Base-by-base conservation (phyloP, 2,888 invertebrate species). In the Tipula confusa region DNA sequence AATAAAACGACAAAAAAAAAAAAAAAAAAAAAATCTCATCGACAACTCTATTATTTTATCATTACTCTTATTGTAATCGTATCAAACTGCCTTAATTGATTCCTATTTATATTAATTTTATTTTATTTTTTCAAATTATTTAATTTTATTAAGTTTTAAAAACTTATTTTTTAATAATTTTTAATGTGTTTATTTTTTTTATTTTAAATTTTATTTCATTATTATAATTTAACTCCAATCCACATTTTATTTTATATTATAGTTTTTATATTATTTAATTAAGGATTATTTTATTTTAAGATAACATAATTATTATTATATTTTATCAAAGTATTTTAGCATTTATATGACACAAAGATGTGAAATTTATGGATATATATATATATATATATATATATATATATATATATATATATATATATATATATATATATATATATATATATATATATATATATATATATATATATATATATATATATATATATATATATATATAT, bases 61-160 rank as follows among this genome's bases (percentile, higher is more conserved):
- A 48, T 48, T 18, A n/a, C n/a, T n/a, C n/a, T n/a, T 48, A 18
- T 48, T 48, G 5, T 48, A 48, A 18, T 18, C n/a, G 48, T 48
- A 48, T 48, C 48, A 48, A 48, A 48, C 48, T 48, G 48, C 48
- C 48, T 48, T 48, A 48, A 48, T 48, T 48, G 48, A 48, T 48
- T 48, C 48, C 48, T 48, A 48, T 48, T 48, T 48, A 48, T 48
- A 48, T 48, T 48, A 48, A 48, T 48, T 18, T 48, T 48, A 48
- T 48, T 48, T 48, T 48, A 48, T 48, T 48, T 48, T 48, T 48
- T 15, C 48, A 48, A 48, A 48, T 48, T 48, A 48, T 48, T 48
- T 48, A 48, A 48, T 48, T 48, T 48, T 48, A 48, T 48, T 48
- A 48, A 48, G 48, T 48, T 48, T 48, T 18, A 48, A 48, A 48